Evolutionary conservation across 2,888 invertebrate species (phyloP).

Genomic region (Nasonia oneida): DNA sequence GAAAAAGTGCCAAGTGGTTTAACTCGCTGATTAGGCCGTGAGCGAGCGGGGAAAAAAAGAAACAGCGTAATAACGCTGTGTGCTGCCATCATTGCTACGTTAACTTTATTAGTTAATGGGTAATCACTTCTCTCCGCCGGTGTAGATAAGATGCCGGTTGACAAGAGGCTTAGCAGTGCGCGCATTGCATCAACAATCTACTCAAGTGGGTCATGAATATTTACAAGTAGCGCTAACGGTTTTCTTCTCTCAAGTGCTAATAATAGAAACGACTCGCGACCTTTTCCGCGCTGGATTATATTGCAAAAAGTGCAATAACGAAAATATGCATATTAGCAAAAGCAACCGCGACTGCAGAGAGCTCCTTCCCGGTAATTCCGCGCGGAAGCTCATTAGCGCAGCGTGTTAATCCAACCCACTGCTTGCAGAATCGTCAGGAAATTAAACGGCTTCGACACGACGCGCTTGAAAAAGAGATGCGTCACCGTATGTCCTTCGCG

Average conservation of each 20-base stretch:
- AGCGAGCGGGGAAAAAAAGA: neutral
- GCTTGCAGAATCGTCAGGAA: constrained; percentile 5
- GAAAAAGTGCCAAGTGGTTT: neutral
- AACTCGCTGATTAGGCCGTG: neutral
- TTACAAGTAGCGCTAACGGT: constrained; percentile 36
- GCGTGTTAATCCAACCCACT: neutral
- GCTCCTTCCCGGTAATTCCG: neutral
- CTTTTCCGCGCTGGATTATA: constrained; percentile 3
- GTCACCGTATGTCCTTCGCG: neutral
- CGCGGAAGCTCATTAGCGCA: neutral
- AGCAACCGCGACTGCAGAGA: too few species aligned
- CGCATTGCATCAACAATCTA: constrained; percentile 41
- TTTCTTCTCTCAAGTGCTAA: neutral
- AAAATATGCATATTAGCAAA: too few species aligned
- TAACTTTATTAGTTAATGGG: constrained; percentile 44
- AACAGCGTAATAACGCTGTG: neutral
- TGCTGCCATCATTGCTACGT: neutral
- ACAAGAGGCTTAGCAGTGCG: constrained; percentile 2
- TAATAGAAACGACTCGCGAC: constrained; percentile 5
- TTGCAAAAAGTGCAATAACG: too few species aligned
- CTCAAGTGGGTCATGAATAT: constrained; percentile 56
- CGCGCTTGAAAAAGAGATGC: neutral
- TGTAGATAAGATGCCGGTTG: constrained; percentile 25
- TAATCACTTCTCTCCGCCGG: constrained; percentile 32
- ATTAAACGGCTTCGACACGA: constrained; percentile 25